Base-by-base conservation (phyloP, 2,888 invertebrate genomes). In the Syrphus vitripennis region DNA sequence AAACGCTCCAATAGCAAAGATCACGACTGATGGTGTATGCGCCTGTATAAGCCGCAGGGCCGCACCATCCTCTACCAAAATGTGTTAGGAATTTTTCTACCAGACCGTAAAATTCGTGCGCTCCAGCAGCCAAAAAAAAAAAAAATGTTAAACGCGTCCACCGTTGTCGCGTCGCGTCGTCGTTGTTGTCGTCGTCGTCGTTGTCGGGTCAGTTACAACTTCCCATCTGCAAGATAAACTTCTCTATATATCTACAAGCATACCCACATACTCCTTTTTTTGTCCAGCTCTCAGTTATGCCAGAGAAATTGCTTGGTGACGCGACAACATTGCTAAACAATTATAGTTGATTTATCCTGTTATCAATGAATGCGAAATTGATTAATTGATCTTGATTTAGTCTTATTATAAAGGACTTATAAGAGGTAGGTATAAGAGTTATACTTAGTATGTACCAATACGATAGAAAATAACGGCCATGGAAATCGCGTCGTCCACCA, bases 321-420 rank as follows among this genome's bases (percentile, higher is more conserved):
- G 72, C 67, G 72, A 78, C 72, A 69, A 55, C 63, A 83, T 57
- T 26, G 34, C 53, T 16, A 61, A 75, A 65, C 42, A 50, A 50
- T 71, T 69, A 31, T 65, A 19, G 29, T 77, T 86, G 84, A 81
- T 81, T 86, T 86, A 86, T 86, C 72, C 84, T 81, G 81, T 86
- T 86, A 86, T 86, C 76, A 86, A 72, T 81, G 84, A 72, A 81
- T 82, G 77, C 61, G 69, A 86, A 81, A 81, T 81, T 86, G 81
- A 86, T 86, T 86, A 86, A 86, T 86, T 86, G 84, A 86, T 81
- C 81, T 77, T 86, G 81, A 82, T 82, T 77, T 69, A 76, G 16
- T 31, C 14, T n/a, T 40, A 19, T 40, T 65, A 45, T 29, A 42
- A 63, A 26, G 29, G 53, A 34, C 12, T 29, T 26, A 29, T n/a